These are phyloP conservation scores for Gallinago jamesoni DNA, from an alignment of 2,113 vertebrate species.

Conservation along the genomic window DNA sequence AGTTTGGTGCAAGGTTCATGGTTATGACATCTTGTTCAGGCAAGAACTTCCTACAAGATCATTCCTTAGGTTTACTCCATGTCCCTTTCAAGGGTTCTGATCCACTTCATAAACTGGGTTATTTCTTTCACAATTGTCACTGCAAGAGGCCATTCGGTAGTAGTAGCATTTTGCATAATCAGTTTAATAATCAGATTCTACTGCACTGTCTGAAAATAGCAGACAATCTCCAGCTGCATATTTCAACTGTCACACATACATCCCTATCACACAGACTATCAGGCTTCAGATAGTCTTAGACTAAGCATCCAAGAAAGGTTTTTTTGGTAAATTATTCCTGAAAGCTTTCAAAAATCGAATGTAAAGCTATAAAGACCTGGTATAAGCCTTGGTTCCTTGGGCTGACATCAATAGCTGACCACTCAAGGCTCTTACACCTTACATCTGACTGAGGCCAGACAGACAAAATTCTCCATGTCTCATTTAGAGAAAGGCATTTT, in stretches of 20 bases:
- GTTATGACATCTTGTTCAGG: not conserved
- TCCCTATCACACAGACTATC: not conserved
- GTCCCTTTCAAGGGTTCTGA: not conserved
- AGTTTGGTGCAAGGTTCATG: not conserved
- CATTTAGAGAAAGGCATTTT: not conserved
- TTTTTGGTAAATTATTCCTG: not conserved
- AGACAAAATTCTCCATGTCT: not conserved
- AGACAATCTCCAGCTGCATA: not conserved
- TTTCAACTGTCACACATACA: not conserved
- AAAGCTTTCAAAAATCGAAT: not conserved
- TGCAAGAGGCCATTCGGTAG: not conserved
- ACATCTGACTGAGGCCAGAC: not conserved
- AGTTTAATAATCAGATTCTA: not conserved
- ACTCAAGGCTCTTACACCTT: not conserved
- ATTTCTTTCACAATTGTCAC: not conserved
- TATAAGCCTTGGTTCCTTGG: not conserved
- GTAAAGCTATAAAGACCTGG: not conserved
- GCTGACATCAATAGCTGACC: not conserved
- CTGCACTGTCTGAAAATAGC: not conserved
- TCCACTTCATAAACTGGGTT: not conserved
- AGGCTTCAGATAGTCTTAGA: not conserved
- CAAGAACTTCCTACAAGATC: not conserved
- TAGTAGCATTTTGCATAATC: not conserved
- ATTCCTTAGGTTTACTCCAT: not conserved
- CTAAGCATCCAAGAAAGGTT: not conserved